These are phyloP conservation scores for Microdon myrmicae DNA, from an alignment of 2,888 invertebrate species.

Conservation along the genomic window DNA sequence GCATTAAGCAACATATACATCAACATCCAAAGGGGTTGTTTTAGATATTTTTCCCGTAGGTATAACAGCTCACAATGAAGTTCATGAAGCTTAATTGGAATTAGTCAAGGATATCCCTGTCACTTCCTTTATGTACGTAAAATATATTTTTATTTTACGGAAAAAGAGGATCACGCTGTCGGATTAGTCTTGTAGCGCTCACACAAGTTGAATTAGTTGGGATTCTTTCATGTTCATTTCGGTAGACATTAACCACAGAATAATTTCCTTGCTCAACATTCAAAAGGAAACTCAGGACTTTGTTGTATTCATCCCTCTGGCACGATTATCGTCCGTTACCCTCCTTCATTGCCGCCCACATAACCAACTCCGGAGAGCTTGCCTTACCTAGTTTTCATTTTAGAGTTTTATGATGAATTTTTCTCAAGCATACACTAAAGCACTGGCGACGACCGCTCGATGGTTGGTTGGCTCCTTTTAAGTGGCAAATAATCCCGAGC, in stretches of 20 bases:
- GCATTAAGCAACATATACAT: no score
- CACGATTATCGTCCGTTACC: background rate
- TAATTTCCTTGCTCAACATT: constrained; percentile 47
- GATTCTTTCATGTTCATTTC: constrained; percentile 34
- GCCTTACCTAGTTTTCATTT: constrained; percentile 25
- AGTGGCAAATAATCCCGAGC: constrained; percentile 51
- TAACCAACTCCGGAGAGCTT: no score
- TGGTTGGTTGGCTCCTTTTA: constrained; percentile 50
- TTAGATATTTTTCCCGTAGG: no score
- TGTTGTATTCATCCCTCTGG: constrained; percentile 16
- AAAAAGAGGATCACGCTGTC: no score
- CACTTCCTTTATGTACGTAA: no score
- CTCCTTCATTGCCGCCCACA: constrained; percentile 11
- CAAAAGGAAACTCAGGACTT: constrained; percentile 35
- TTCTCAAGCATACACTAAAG: constrained; percentile 51
- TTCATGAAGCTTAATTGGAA: constrained; percentile 42
- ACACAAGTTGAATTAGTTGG: constrained; percentile 22
- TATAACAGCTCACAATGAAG: no score
- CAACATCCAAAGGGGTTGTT: no score
- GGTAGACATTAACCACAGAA: constrained; percentile 47
- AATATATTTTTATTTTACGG: no score
- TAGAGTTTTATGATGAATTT: constrained; percentile 46
- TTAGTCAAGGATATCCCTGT: constrained; percentile 34
- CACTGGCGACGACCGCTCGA: constrained; percentile 45
- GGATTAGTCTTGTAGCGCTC: no score